phyloP scores from a whole-genome alignment of 1,140 invertebrate genomes.

The Neotoxoptera formosana region DNA sequence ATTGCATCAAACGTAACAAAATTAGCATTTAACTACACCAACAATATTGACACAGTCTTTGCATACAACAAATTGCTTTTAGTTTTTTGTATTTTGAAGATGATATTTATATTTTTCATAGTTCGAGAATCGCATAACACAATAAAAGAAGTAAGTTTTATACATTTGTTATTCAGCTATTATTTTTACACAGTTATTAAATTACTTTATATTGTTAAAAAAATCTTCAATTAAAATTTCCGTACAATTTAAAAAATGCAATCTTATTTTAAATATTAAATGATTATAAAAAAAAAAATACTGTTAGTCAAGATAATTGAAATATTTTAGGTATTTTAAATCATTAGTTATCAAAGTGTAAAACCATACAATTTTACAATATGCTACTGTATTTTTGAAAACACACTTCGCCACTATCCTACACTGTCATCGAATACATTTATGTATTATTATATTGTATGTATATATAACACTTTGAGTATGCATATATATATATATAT shows the following conservation, averaged over 20 bases:
- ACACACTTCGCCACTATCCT: too few species aligned
- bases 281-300: neutral
- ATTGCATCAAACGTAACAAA: neutral
- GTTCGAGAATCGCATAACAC: slow-evolving; percentile 4
- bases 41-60: neutral
- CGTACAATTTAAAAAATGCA: neutral
- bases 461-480: too few species aligned
- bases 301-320: neutral
- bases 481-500: too few species aligned
- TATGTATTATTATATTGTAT: too few species aligned
- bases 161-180: neutral
- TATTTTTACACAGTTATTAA: neutral
- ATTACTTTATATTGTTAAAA: neutral
- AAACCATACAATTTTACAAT: too few species aligned
- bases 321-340: neutral
- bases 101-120: neutral
- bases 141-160: slow-evolving; percentile 1
- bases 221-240: neutral
- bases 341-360: too few species aligned
- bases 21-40: neutral
- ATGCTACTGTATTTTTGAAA: too few species aligned
- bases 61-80: neutral
- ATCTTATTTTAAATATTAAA: neutral
- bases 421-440: too few species aligned
- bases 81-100: neutral